phyloP scores from a whole-genome alignment of 2,888 invertebrate species.

The Catonia carolina region DNA sequence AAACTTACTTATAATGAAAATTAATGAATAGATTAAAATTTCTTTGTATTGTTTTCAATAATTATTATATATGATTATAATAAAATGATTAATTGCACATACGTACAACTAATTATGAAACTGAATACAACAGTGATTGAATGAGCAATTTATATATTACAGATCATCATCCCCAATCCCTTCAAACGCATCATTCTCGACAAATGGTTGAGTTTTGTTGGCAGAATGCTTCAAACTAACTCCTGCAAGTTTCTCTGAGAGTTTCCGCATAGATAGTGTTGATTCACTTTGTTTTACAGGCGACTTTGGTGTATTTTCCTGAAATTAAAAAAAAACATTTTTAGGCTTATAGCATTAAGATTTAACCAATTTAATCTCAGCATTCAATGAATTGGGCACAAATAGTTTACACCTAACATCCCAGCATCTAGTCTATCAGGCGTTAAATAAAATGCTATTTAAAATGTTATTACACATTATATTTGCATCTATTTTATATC shows the following conservation, averaged over 20 bases:
- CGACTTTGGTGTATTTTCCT: conserved; percentile 51
- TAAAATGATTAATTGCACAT: neutral
- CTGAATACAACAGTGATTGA: neutral
- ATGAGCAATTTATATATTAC: conserved; percentile 42
- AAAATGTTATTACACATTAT: too few species aligned
- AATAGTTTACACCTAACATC: neutral
- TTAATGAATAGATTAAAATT: too few species aligned
- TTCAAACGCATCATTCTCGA: conserved; percentile 89
- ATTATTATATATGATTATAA: neutral
- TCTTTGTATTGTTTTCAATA: too few species aligned
- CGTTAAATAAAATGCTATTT: too few species aligned
- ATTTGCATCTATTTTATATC: too few species aligned
- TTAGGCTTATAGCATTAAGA: too few species aligned
- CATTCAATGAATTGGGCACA: neutral
- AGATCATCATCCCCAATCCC: conserved; percentile 93
- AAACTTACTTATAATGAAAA: too few species aligned
- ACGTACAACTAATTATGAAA: neutral
- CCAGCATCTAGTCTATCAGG: too few species aligned
- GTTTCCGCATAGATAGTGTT: conserved; percentile 66
- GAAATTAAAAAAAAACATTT: conserved; percentile 39
- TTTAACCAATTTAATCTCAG: too few species aligned
- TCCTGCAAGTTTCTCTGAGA: conserved; percentile 60
- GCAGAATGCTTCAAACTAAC: conserved; percentile 32
- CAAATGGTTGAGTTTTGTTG: conserved; percentile 39
- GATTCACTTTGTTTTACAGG: conserved; percentile 52